These are phyloP conservation scores for Phalera bucephala DNA, from an alignment of 2,888 invertebrate genomes.

Conservation along the genomic window DNA sequence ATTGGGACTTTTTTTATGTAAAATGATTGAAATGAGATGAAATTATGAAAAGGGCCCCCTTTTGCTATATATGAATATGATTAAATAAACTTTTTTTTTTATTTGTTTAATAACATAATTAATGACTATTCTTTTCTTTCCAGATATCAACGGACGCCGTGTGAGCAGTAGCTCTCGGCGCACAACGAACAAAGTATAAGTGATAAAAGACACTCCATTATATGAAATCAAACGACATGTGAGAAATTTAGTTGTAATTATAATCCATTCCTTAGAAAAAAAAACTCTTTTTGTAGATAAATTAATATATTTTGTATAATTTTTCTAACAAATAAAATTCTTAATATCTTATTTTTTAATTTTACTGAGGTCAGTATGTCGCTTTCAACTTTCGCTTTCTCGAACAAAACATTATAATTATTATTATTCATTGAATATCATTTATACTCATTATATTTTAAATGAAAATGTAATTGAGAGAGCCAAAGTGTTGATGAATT, in stretches of 20 bases:
- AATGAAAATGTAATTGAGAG: conserved; percentile 52
- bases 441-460: conserved; percentile 70
- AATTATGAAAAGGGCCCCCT: no score
- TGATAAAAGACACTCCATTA: conserved; percentile 30
- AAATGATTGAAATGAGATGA: no score
- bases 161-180: conserved; percentile 72
- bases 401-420: conserved; percentile 19
- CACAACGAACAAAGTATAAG: conserved; percentile 66
- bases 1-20: no score
- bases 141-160: conserved; percentile 80
- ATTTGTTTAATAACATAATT: neutral
- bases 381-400: conserved; percentile 49
- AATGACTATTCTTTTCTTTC: conserved; percentile 25
- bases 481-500: conserved; percentile 71
- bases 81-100: neutral
- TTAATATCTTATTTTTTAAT: conserved; percentile 31
- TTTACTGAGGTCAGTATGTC: conserved; percentile 53
- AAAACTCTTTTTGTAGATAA: conserved; percentile 60
- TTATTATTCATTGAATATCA: conserved; percentile 24
- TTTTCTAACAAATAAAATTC: conserved; percentile 16
- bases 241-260: conserved; percentile 49
- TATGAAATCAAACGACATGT: conserved; percentile 46
- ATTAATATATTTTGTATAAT: conserved; percentile 63
- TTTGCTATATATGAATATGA: no score
- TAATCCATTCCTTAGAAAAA: conserved; percentile 54